Conservation (phyloP, 2,113 vertebrate species). For the Callithrix jacchus region DNA sequence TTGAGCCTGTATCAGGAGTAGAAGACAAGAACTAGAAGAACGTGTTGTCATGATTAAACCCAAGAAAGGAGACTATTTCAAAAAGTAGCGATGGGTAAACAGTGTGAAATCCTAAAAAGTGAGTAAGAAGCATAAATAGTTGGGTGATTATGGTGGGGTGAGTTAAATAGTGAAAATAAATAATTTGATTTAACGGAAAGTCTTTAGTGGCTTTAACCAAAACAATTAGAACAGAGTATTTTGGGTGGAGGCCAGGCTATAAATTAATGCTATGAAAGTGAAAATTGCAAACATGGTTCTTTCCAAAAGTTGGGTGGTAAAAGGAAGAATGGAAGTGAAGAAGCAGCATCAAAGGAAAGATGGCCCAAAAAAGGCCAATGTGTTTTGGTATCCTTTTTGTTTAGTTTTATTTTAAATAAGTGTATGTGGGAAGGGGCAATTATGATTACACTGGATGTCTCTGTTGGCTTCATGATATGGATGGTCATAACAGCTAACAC, state of each 20-base stretch:
- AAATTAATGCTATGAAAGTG: not conserved
- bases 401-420: not conserved
- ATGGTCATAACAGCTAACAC: not conserved
- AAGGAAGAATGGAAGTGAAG: not conserved
- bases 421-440: not conserved
- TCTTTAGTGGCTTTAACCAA: slow-evolving; percentile 16
- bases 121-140: not conserved
- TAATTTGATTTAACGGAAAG: not conserved
- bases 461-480: not conserved
- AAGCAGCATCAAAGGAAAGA: not conserved
- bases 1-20: not conserved
- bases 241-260: not conserved
- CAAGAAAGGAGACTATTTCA: slow-evolving; percentile 19
- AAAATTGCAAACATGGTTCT: not conserved
- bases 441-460: not conserved
- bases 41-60: not conserved
- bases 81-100: not conserved
- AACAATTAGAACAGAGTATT: slow-evolving; percentile 18
- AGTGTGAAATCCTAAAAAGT: slow-evolving; percentile 21
- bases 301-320: not conserved
- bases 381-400: slow-evolving; percentile 27
- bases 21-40: not conserved
- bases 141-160: too few relatives aligned
- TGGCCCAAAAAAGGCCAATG: not conserved
- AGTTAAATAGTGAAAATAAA: slow-evolving; percentile 13